A percentile compares a stretch with the other conserved stretches of the same genome.
Conservation (phyloP, 2,113 vertebrate species). For the Catharus fuscescens region DNA sequence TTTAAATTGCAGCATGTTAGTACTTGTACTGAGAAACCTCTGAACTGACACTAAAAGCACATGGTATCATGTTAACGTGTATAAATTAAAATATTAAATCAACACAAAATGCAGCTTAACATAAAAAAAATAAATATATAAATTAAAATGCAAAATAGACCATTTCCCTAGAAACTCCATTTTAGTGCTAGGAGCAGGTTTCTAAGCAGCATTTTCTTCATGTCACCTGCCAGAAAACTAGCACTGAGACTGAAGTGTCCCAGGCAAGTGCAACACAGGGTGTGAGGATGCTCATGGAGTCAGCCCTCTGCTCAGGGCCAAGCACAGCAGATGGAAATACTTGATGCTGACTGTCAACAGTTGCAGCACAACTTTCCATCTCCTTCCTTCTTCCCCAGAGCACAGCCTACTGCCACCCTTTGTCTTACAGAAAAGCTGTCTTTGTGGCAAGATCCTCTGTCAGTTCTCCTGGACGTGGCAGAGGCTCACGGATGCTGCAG, state of each 20-base stretch:
- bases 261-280: neutral
- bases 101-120: slow-evolving; percentile 32
- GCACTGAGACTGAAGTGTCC: neutral
- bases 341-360: neutral
- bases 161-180: slow-evolving; percentile 38
- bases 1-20: slow-evolving; percentile 38
- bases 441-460: neutral
- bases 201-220: slow-evolving; percentile 46
- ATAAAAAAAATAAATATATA: slow-evolving; percentile 72
- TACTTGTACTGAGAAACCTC: slow-evolving; percentile 15
- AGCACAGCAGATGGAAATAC: neutral
- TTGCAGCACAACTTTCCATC: neutral
- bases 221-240: slow-evolving; percentile 13
- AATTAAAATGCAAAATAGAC: slow-evolving; percentile 68
- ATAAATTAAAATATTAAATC: slow-evolving; percentile 54
- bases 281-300: neutral
- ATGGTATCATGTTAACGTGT: neutral
- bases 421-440: neutral
- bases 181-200: slow-evolving; percentile 43
- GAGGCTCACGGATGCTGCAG: neutral
- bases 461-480: fast-evolving
- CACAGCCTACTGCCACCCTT: neutral
- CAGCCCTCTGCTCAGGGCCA: neutral
- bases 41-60: slow-evolving; percentile 31
- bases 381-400: neutral